A percentile compares a stretch with the other conserved stretches of the same genome.
Conservation (phyloP, 2,888 invertebrate species). For the Tetragonula carbonaria region DNA sequence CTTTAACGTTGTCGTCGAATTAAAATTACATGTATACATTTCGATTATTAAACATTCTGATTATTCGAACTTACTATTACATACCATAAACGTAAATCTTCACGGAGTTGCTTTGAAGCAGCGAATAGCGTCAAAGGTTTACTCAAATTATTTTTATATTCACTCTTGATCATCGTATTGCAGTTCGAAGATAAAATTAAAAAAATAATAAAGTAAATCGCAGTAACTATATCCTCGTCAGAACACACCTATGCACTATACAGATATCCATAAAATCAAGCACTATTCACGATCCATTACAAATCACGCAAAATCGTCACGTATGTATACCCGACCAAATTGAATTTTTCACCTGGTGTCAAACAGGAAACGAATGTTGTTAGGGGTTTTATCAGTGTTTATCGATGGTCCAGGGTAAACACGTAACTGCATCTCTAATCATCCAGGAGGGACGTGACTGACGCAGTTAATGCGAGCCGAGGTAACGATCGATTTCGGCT, state of each 20-base stretch:
- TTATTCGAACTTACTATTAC: not conserved
- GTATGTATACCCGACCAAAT: not conserved
- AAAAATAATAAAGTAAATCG: not conserved
- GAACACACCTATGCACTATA: not conserved
- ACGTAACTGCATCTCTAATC: conserved; percentile 36
- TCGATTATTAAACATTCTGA: not conserved
- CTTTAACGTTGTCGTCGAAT: not conserved
- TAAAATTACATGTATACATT: not conserved
- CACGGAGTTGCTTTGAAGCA: not conserved
- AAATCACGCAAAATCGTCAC: too few relatives aligned
- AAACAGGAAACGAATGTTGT: not conserved
- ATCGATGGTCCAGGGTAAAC: conserved; percentile 7
- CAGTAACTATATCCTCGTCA: not conserved
- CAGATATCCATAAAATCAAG: not conserved
- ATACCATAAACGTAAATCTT: not conserved
- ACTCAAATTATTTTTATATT: not conserved
- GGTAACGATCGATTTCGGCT: conserved; percentile 10
- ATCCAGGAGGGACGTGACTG: conserved; percentile 21
- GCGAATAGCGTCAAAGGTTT: not conserved
- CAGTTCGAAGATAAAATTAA: not conserved
- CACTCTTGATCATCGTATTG: not conserved
- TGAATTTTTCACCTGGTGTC: not conserved
- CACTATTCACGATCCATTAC: not conserved
- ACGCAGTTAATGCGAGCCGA: conserved; percentile 30
- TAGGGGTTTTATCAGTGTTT: not conserved